Evolutionary conservation across 2,797 vertebrate species (phyloP).

Genomic region (Neoniphon sammara): DNA sequence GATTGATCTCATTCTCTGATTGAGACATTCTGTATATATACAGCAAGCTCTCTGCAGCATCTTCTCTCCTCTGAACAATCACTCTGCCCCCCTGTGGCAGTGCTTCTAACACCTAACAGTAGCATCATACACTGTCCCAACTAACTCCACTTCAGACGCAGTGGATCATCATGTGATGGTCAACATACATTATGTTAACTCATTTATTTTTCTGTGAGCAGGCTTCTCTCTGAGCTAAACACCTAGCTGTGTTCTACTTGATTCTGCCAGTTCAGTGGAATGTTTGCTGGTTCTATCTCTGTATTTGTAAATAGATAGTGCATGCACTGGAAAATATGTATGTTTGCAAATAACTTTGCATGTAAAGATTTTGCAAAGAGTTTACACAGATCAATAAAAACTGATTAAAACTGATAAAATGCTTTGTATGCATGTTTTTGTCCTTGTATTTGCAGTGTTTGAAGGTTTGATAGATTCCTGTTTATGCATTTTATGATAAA

Average conservation of each 20-base stretch:
- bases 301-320: conserved; percentile 88
- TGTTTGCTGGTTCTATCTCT: conserved; percentile 74
- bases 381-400: conserved; percentile 86
- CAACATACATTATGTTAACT: conserved; percentile 31
- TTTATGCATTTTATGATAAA: not conserved
- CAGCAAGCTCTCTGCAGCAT: conserved; percentile 42
- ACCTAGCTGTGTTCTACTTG: conserved; percentile 58
- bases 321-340: conserved; percentile 86
- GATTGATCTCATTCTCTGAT: conserved; percentile 32
- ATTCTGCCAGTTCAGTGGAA: conserved; percentile 76
- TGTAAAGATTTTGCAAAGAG: conserved; percentile 88
- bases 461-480: not conserved
- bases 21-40: conserved; percentile 46
- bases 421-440: not conserved
- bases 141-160: conserved; percentile 46
- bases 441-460: conserved; percentile 6
- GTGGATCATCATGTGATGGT: conserved; percentile 45
- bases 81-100: conserved; percentile 50
- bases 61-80: conserved; percentile 60
- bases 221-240: conserved; percentile 60
- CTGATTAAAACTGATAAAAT: conserved; percentile 52
- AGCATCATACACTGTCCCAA: conserved; percentile 45
- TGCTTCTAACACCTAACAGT: conserved; percentile 49
- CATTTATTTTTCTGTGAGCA: conserved; percentile 33
- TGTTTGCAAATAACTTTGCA: conserved; percentile 89